A percentile compares a stretch with the other conserved stretches of the same genome.
phyloP scores from a whole-genome alignment of 2,888 invertebrate species.

The Euclidia mi region DNA sequence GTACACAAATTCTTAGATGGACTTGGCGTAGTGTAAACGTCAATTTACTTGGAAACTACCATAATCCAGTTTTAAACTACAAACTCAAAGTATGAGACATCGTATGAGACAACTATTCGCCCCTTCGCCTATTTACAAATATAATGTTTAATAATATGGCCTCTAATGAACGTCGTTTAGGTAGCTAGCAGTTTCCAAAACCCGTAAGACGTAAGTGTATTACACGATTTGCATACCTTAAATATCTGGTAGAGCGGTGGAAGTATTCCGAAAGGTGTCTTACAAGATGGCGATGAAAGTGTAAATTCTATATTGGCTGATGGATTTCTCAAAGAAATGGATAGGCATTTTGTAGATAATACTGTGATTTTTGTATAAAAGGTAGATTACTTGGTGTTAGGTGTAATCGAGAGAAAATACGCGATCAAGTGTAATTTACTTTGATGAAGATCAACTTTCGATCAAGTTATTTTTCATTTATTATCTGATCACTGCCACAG shows the following conservation, averaged over 20 bases:
- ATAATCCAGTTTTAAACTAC: not conserved
- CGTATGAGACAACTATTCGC: conserved; percentile 5
- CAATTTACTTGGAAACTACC: not conserved
- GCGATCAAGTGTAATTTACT: no score
- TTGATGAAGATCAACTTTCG: no score
- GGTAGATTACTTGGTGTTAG: no score
- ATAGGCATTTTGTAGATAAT: no score
- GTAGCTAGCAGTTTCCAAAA: conserved; percentile 33
- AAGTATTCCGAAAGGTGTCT: conserved; percentile 37
- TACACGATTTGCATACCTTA: conserved; percentile 52
- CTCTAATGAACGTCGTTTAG: conserved; percentile 47
- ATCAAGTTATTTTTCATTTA: no score
- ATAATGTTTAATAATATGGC: conserved; percentile 39
- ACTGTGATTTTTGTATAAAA: no score
- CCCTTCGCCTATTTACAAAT: conserved; percentile 10
- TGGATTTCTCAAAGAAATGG: no score
- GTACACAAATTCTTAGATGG: no score
- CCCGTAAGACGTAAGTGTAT: conserved; percentile 39
- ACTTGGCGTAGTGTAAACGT: not conserved
- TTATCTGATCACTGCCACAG: no score
- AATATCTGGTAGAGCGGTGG: conserved; percentile 32
- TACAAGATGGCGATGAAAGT: not conserved
- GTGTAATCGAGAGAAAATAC: no score
- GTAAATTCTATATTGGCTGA: not conserved
- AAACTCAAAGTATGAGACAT: not conserved